Percentiles rank a stretch among this genome's conserved stretches.
Evolutionary conservation across 2,797 vertebrate genomes (phyloP).

Genomic region (Melanotaenia pygmaea): DNA sequence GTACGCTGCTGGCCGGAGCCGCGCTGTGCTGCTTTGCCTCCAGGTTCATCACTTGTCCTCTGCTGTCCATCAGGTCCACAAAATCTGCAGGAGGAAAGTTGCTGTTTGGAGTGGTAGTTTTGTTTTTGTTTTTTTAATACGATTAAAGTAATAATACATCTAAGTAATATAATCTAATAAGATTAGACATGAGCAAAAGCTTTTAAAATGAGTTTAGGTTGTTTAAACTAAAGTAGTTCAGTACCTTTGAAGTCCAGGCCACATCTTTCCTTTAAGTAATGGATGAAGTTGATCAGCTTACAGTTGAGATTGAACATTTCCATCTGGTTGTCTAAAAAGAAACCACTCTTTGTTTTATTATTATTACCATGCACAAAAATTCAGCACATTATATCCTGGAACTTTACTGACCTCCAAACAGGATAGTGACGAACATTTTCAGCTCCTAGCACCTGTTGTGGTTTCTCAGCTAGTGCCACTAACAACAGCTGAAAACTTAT

Average conservation of each 20-base stretch:
- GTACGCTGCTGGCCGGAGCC: slow-evolving; percentile 67
- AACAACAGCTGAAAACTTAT: background rate
- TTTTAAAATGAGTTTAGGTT: background rate
- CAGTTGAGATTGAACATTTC: slow-evolving; percentile 81
- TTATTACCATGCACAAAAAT: background rate
- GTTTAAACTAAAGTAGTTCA: background rate
- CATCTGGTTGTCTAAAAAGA: slow-evolving; percentile 66
- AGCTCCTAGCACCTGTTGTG: slow-evolving; percentile 11
- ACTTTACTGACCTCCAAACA: slow-evolving; percentile 77
- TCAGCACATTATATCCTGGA: background rate
- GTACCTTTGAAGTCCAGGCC: slow-evolving; percentile 70
- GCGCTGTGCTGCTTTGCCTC: slow-evolving; percentile 60
- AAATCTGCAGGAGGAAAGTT: slow-evolving; percentile 50
- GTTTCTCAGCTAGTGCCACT: background rate
- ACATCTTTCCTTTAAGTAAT: slow-evolving; percentile 74
- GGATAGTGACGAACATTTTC: slow-evolving; percentile 79
- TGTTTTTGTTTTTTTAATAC: too few species aligned
- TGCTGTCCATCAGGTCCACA: slow-evolving; percentile 78
- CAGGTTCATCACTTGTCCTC: slow-evolving; percentile 72
- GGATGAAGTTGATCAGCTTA: slow-evolving; percentile 77
- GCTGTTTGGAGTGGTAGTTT: background rate
- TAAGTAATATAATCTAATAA: background rate
- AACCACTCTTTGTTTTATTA: background rate
- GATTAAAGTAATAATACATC: background rate
- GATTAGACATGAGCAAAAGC: too few species aligned